Evolutionary conservation across 2,797 vertebrate genomes (phyloP).

Genomic region (Typhlichthys eigenmanni): DNA sequence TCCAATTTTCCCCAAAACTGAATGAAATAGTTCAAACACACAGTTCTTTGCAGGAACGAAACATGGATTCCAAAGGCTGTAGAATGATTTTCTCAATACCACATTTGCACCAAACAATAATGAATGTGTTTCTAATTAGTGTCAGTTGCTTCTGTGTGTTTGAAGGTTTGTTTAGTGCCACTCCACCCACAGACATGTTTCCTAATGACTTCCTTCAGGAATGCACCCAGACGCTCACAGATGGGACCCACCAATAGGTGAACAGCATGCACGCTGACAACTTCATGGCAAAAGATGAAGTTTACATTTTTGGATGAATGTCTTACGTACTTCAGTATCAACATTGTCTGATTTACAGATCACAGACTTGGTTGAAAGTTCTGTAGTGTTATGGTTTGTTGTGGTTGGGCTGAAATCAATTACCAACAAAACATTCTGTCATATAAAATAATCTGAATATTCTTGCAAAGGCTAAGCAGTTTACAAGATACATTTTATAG

Average conservation of each 20-base stretch:
- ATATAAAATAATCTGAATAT: neutral
- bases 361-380: constrained; percentile 1
- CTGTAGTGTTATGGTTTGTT: neutral
- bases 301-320: constrained; percentile 24
- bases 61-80: neutral
- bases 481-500: no score
- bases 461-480: neutral
- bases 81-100: constrained; percentile 21
- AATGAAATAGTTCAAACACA: neutral
- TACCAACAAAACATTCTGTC: neutral
- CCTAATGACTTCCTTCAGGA: constrained; percentile 56
- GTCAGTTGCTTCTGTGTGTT: constrained; percentile 40
- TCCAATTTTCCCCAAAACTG: no score
- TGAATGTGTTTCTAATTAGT: constrained; percentile 33
- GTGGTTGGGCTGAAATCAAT: constrained; percentile 3
- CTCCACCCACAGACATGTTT: constrained; percentile 42
- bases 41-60: neutral
- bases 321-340: constrained; percentile 6
- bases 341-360: constrained; percentile 20
- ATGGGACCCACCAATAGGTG: constrained; percentile 19
- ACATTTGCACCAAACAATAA: constrained; percentile 10
- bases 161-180: constrained; percentile 34
- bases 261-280: constrained; percentile 29
- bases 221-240: constrained; percentile 35
- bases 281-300: constrained; percentile 27